phyloP scores from a whole-genome alignment of 2,113 vertebrate genomes.

The Varanus salvator region DNA sequence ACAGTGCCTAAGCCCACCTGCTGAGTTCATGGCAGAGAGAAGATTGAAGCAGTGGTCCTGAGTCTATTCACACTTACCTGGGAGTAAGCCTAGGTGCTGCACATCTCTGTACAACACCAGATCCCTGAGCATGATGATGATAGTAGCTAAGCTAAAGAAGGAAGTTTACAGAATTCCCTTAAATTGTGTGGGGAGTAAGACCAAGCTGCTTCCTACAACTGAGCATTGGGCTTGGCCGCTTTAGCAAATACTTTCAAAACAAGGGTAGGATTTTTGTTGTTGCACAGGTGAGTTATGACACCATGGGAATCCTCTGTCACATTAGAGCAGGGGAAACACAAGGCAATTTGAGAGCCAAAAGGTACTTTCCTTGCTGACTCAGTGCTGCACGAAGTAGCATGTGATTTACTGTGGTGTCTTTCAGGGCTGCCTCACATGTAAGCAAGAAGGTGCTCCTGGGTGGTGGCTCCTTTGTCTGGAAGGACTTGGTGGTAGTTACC shows the following conservation, averaged over 20 bases:
- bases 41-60: neutral
- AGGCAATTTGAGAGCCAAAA: neutral
- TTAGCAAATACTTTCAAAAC: neutral
- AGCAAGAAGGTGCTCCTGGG: neutral
- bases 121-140: neutral
- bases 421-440: neutral
- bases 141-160: neutral
- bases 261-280: neutral
- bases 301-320: neutral
- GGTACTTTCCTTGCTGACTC: conserved; percentile 27
- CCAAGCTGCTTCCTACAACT: neutral
- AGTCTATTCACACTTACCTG: neutral
- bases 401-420: neutral
- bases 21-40: neutral
- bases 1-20: neutral
- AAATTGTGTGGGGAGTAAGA: no score
- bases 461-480: neutral
- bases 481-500: neutral
- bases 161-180: neutral
- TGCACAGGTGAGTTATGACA: neutral
- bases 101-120: neutral
- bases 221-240: neutral
- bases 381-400: neutral
- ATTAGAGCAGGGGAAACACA: neutral
- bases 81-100: neutral